Evolutionary conservation across 2,888 invertebrate species (phyloP).

Genomic region (Hartigia nigra): DNA sequence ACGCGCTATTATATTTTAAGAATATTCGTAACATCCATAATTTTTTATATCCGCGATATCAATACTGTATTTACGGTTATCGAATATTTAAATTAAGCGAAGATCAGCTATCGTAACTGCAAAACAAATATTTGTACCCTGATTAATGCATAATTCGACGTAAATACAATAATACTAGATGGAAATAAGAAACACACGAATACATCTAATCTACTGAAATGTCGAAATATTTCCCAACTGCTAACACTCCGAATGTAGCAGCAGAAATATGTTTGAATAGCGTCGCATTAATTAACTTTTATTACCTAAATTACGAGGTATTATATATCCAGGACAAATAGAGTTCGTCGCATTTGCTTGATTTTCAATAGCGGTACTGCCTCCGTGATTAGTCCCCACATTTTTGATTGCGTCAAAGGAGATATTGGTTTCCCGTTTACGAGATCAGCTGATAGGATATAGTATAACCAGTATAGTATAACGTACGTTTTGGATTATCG

Average conservation of each 20-base stretch:
- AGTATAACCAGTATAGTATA: too few species aligned
- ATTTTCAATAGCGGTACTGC: neutral
- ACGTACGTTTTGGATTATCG: neutral
- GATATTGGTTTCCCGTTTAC: neutral
- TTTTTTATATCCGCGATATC: neutral
- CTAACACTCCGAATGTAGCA: neutral
- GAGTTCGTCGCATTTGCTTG: neutral
- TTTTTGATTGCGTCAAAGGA: neutral
- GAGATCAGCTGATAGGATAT: neutral
- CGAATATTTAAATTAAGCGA: neutral
- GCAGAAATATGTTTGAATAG: neutral
- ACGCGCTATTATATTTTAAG: neutral
- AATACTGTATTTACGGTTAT: neutral
- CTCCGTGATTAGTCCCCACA: neutral
- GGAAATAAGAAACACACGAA: neutral
- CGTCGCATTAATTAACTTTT: neutral
- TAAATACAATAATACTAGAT: neutral
- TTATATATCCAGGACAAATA: neutral
- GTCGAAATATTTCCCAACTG: neutral
- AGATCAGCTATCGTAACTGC: neutral
- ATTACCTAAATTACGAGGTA: neutral
- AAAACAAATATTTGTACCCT: neutral
- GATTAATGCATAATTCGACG: neutral
- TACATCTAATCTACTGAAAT: neutral
- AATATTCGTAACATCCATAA: neutral